Evolutionary conservation across 1,140 invertebrate genomes (phyloP), one percentile per base, ranked within the genome.

Genomic region (Caenorhabditis latens): DNA sequence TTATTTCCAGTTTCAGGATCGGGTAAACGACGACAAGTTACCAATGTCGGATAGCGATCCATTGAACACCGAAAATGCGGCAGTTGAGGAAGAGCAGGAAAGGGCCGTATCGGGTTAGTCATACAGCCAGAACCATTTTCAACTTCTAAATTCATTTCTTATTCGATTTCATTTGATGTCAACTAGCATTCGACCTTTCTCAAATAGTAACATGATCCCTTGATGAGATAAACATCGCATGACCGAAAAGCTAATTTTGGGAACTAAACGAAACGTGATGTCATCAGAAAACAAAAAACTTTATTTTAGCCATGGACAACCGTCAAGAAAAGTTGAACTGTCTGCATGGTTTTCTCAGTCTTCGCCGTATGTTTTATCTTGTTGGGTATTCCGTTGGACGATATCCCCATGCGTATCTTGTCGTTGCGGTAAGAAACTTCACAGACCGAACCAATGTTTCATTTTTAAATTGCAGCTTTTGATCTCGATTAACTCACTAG

Each of bases 331-430:
- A 88, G 75, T 40, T 88, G 14, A 86, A 89, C 24, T 88, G 75
- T 32, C 43, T 88, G 5, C 87, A 84, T 53, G 55, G 84, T 9
- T 89, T 86, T 71, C 82, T 90, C 24, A 88, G 83, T 46, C 88
- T 90, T 53, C 85, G 88, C n/a, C 86, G 89, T 7, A 43, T 90
- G 14, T 90, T 90, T 57, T 63, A 90, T 75, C 71, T 86, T 8
- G 61, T 90, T 48, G 90, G 90, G 4, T 61, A 75, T 19, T 65
- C 67, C 16, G 84, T 90, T 21, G 89, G 87, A 21, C 84, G 55
- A 14, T 88, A 88, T 53, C 90, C 90, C 14, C 65, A 86, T 48
- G 86, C 86, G 16, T 86, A 86, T 67, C 79, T 86, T 40, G 46
- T 71, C 48, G 86, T 86, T 11, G 86, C 86, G 19, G 61, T 84